A percentile compares a stretch with the other conserved stretches of the same genome.
These are phyloP conservation scores for Andrena haemorrhoa DNA, from an alignment of 2,888 invertebrate genomes.

Conservation along the genomic window DNA sequence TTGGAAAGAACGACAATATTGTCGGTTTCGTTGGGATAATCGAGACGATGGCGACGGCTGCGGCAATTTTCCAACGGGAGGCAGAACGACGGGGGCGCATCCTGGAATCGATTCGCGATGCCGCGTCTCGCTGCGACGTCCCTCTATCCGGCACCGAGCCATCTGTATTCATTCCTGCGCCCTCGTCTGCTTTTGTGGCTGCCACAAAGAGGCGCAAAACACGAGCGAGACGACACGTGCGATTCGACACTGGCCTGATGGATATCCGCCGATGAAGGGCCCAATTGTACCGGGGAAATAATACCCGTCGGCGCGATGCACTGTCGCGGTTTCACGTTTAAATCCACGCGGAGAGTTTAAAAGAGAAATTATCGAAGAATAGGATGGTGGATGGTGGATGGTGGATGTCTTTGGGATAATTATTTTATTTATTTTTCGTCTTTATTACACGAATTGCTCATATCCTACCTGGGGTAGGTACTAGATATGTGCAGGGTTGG, in stretches of 20 bases:
- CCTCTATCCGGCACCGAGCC: constrained; percentile 33
- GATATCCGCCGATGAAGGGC: constrained; percentile 1
- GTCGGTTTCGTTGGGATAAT: constrained; percentile 1
- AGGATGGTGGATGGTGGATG: too few relatives aligned
- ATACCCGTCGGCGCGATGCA: neutral
- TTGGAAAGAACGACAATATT: neutral
- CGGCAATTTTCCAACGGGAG: constrained; percentile 28
- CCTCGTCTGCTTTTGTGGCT: constrained; percentile 35
- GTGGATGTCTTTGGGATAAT: too few relatives aligned
- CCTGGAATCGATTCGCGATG: constrained; percentile 59
- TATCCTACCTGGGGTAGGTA: too few relatives aligned
- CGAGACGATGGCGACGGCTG: constrained; percentile 19
- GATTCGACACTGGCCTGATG: constrained; percentile 16
- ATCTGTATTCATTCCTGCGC: constrained; percentile 61
- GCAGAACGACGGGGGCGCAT: constrained; percentile 1
- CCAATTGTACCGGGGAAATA: neutral
- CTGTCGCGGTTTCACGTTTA: neutral
- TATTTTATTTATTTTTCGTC: too few relatives aligned
- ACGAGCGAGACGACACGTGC: neutral
- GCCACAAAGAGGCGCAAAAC: constrained; percentile 22
- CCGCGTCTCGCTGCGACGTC: constrained; percentile 43
- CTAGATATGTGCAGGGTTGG: too few relatives aligned
- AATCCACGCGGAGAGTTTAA: neutral
- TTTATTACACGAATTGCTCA: too few relatives aligned
- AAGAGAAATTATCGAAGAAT: neutral